Evolutionary conservation across 2,888 invertebrate genomes (phyloP).

Genomic region (Empis livida): DNA sequence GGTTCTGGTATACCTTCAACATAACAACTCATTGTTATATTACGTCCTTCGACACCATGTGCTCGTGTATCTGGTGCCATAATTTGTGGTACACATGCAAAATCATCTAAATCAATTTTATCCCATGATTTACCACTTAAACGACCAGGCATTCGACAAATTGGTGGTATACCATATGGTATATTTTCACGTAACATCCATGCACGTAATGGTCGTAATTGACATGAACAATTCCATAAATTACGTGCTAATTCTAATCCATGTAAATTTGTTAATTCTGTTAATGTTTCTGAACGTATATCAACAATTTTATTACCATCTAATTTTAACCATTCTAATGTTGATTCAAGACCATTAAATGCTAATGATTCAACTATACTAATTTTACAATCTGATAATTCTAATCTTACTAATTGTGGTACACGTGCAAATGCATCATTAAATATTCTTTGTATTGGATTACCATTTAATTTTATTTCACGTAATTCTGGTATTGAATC

Average conservation of each 20-base stretch:
- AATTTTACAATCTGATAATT: slow-evolving; percentile 60
- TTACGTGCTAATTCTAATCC: slow-evolving; percentile 65
- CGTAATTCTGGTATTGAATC: slow-evolving; percentile 59
- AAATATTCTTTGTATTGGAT: slow-evolving; percentile 56
- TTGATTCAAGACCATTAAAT: slow-evolving; percentile 57
- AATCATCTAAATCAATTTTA: slow-evolving; percentile 61
- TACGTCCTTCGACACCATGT: slow-evolving; percentile 55
- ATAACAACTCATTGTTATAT: slow-evolving; percentile 58
- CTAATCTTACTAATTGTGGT: slow-evolving; percentile 56
- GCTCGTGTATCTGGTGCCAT: slow-evolving; percentile 45
- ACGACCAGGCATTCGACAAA: slow-evolving; percentile 53
- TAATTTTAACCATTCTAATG: slow-evolving; percentile 63
- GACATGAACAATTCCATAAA: slow-evolving; percentile 74
- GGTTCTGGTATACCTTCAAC: slow-evolving; percentile 61
- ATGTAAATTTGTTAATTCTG: slow-evolving; percentile 53
- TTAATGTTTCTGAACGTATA: slow-evolving; percentile 52
- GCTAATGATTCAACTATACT: slow-evolving; percentile 53
- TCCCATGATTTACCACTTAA: slow-evolving; percentile 58
- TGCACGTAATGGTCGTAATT: slow-evolving; percentile 55
- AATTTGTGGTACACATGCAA: slow-evolving; percentile 64
- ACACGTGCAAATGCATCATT: slow-evolving; percentile 55
- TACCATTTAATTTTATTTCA: slow-evolving; percentile 60
- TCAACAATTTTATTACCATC: slow-evolving; percentile 60
- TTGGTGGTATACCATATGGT: slow-evolving; percentile 56
- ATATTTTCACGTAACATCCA: slow-evolving; percentile 72